phyloP scores from a whole-genome alignment of 2,888 invertebrate species.

The Cyaniris semiargus region DNA sequence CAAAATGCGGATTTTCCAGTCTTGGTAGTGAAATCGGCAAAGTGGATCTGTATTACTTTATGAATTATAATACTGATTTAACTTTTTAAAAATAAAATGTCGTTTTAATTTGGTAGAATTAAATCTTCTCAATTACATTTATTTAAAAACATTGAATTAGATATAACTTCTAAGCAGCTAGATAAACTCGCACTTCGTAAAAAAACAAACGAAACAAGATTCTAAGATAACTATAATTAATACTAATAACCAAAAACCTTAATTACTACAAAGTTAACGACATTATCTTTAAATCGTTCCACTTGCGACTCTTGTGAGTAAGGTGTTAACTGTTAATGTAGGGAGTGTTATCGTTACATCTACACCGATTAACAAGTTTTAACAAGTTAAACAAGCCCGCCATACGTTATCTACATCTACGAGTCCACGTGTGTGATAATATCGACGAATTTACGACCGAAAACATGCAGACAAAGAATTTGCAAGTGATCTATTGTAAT shows the following conservation, averaged over 20 bases:
- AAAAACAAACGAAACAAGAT: neutral
- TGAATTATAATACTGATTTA: no score
- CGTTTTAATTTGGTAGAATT: no score
- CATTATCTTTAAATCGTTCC: slow-evolving; percentile 25
- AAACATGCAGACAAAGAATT: slow-evolving; percentile 48
- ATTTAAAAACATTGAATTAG: no score
- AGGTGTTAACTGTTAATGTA: slow-evolving; percentile 41
- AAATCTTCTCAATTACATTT: no score
- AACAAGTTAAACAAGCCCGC: slow-evolving; percentile 73
- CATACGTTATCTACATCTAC: slow-evolving; percentile 51
- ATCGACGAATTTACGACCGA: slow-evolving; percentile 51
- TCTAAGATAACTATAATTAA: neutral
- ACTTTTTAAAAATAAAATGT: no score
- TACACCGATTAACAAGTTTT: slow-evolving; percentile 75
- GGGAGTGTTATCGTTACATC: slow-evolving; percentile 63
- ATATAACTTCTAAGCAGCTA: no score
- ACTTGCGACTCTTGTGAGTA: neutral
- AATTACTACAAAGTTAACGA: neutral
- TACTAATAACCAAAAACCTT: slow-evolving; percentile 1
- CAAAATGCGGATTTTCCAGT: no score
- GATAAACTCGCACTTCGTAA: no score
- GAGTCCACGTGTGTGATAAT: slow-evolving; percentile 61
- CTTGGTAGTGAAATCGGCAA: no score
- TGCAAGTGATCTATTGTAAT: slow-evolving; percentile 39
- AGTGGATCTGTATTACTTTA: no score